Conservation (phyloP, 2,113 vertebrate species). For the Cyphomyrus plagiostoma region DNA sequence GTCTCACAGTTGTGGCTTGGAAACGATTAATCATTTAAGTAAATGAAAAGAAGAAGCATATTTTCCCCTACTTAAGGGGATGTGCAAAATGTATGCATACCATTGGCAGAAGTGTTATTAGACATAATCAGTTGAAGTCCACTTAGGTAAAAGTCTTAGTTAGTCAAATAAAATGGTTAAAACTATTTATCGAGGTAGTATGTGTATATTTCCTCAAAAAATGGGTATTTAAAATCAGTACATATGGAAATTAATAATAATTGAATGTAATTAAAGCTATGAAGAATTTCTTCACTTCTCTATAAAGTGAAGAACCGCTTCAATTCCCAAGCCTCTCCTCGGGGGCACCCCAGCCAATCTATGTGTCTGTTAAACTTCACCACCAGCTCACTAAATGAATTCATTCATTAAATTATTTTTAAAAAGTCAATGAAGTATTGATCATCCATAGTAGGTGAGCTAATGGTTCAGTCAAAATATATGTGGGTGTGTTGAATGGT, state of each 20-base stretch:
- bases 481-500: neutral
- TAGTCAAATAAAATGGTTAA: neutral
- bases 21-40: neutral
- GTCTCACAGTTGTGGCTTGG: neutral
- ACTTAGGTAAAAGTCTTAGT: neutral
- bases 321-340: neutral
- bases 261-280: neutral
- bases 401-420: neutral
- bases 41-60: neutral
- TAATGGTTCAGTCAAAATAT: neutral
- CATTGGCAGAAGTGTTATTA: neutral
- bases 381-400: neutral
- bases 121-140: neutral
- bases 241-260: neutral
- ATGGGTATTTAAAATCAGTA: neutral
- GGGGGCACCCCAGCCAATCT: neutral
- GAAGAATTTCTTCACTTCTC: neutral
- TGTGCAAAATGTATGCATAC: neutral
- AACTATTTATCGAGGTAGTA: neutral
- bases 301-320: neutral
- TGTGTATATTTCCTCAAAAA: neutral
- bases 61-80: neutral
- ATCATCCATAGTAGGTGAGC: neutral
- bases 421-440: neutral
- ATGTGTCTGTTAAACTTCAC: neutral